These are phyloP conservation scores for Lepidurus couesii DNA, from an alignment of 1,140 invertebrate species.

Conservation along the genomic window DNA sequence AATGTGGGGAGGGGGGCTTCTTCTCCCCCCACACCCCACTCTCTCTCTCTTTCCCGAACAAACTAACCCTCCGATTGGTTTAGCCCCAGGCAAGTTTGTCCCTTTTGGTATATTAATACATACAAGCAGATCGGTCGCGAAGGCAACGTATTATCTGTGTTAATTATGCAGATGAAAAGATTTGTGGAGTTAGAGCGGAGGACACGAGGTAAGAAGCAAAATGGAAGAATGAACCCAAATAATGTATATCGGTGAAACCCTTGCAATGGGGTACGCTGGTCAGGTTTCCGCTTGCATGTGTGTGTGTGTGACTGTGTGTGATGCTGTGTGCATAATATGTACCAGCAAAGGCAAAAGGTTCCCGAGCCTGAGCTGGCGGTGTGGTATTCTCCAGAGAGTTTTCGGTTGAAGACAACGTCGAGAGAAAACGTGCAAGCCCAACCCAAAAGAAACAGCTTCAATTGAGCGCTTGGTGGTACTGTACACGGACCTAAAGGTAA, in stretches of 20 bases:
- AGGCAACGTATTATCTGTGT: neutral
- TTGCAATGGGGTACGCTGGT: conserved; percentile 6
- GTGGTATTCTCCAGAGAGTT: neutral
- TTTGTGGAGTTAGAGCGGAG: neutral
- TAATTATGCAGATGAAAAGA: neutral
- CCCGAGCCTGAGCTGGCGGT: neutral
- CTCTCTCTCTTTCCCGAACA: too few species aligned
- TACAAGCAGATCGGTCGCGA: neutral
- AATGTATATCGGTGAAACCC: too few species aligned
- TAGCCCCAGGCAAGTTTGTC: too few species aligned
- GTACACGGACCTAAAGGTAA: neutral
- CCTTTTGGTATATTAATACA: neutral
- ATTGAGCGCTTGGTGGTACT: neutral
- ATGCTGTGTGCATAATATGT: too few species aligned
- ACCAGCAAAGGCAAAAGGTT: too few species aligned
- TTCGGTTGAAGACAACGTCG: neutral
- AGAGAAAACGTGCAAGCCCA: neutral
- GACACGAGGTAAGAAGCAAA: neutral
- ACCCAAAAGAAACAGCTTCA: neutral
- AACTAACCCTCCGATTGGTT: too few species aligned
- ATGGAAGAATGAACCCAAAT: neutral
- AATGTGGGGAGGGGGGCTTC: neutral
- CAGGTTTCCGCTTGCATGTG: neutral
- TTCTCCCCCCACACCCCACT: too few species aligned
- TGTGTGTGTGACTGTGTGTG: neutral